Evolutionary conservation across 2,797 vertebrate species (phyloP).

Genomic region (Gallinago solitaria): DNA sequence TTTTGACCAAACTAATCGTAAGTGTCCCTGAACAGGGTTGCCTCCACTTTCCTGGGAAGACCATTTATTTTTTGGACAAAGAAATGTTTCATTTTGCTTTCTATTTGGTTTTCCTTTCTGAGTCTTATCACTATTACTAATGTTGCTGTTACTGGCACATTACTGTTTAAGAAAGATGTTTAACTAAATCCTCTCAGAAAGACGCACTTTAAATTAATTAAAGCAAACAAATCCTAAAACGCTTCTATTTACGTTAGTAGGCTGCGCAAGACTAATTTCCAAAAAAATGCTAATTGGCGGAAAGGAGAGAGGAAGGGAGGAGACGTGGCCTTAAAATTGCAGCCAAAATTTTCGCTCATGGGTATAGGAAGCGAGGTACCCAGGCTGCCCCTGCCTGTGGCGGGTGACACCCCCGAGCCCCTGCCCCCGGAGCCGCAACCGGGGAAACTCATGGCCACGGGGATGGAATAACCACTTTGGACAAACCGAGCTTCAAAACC

Average conservation of each 20-base stretch:
- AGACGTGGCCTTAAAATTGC: background rate
- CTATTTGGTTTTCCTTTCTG: slow-evolving; percentile 23
- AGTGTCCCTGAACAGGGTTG: background rate
- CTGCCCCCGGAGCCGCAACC: fast-evolving
- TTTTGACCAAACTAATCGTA: background rate
- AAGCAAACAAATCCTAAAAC: slow-evolving; percentile 58
- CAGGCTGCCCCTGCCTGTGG: background rate
- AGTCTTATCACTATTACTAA: slow-evolving; percentile 35
- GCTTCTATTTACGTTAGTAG: slow-evolving; percentile 13
- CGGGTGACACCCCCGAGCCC: fast-evolving
- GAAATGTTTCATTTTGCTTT: slow-evolving; percentile 24
- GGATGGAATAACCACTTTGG: fast-evolving
- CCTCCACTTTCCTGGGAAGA: background rate
- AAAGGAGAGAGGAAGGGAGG: slow-evolving; percentile 48
- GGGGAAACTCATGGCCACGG: fast-evolving
- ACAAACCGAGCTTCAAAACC: background rate
- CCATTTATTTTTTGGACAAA: slow-evolving; percentile 34
- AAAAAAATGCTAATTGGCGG: slow-evolving; percentile 22
- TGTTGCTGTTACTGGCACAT: slow-evolving; percentile 54
- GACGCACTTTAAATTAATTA: slow-evolving; percentile 28
- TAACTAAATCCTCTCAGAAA: slow-evolving; percentile 54
- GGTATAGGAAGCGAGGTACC: background rate
- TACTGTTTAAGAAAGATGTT: slow-evolving; percentile 41
- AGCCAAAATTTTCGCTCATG: background rate
- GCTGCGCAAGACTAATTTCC: background rate